Base-by-base conservation (phyloP, 2,888 invertebrate species). In the Drosophila recens region DNA sequence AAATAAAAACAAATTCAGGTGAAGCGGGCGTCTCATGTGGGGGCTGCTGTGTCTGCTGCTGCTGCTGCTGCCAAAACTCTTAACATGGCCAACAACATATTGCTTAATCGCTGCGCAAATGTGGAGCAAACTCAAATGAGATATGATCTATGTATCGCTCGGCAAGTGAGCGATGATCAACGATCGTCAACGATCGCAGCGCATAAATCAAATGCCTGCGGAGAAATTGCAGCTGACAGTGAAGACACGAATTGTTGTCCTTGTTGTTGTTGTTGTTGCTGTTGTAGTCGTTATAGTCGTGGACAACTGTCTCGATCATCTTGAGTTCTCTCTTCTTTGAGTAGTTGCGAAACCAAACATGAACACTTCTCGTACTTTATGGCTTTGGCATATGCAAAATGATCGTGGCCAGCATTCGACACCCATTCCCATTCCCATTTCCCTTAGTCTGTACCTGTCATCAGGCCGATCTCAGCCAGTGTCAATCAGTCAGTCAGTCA, bases 361-460 rank as follows among this genome's bases (percentile, higher is more conserved):
- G 38, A 49, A 56, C 36, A 51, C 74, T 27, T 27, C 27, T 70
- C 59, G 58, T 65, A 65, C 80, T 73, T 75, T 70, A 78, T 82
- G 82, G 74, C 65, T 84, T 79, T 71, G 67, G 74, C 83, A 79
- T 85, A 87, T 84, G 87, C 87, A 87, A 84, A 83, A 73, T 85
- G 88, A 75, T 86, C 88, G 86, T 81, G 82, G 79, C 77, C 74
- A 75, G 72, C 77, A 79, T 83, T 77, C 83, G 75, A 87, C 87
- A 83, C 83, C 71, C 75, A 79, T 75, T 53, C 83, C 71, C 75
- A 79, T 75, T 53, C 34, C 43, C 30, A 51, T 45, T 43, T n/a
- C 49, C 43, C 42, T 53, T n/a, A 30, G 23, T 27, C 38, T 20
- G 30, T 51, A 89, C 89, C 89, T 90, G 90, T 89, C 89, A 89